A percentile compares a stretch with the other conserved stretches of the same genome.
These are phyloP conservation scores for Apaloderma vittatum DNA, from an alignment of 2,113 vertebrate species.

Conservation along the genomic window DNA sequence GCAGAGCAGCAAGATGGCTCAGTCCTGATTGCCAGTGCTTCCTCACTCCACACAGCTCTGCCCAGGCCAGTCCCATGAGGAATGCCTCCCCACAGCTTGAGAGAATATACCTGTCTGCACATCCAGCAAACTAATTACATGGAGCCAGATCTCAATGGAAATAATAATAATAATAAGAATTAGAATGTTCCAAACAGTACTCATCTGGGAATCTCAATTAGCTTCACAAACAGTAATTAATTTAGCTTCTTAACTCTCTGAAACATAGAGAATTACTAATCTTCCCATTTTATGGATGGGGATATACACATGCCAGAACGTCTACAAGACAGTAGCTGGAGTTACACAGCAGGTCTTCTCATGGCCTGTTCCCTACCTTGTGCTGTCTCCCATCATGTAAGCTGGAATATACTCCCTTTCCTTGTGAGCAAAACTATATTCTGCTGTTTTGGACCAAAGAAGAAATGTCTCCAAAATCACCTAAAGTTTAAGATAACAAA, in stretches of 20 bases:
- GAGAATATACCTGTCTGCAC: slow-evolving; percentile 40
- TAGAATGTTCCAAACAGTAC: slow-evolving; percentile 26
- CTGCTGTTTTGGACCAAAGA: neutral
- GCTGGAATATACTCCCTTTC: neutral
- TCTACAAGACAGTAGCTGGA: neutral
- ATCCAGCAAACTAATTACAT: slow-evolving; percentile 34
- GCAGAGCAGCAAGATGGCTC: neutral
- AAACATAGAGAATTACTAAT: slow-evolving; percentile 17
- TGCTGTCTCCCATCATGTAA: neutral
- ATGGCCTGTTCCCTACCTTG: neutral
- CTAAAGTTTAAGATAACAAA: neutral
- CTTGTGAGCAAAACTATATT: neutral
- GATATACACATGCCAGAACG: neutral
- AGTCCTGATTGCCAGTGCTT: neutral
- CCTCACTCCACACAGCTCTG: neutral
- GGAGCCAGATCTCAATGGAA: slow-evolving; percentile 29
- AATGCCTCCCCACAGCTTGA: neutral
- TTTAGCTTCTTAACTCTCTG: slow-evolving; percentile 36
- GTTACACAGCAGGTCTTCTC: neutral
- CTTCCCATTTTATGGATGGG: neutral
- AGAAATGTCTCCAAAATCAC: neutral
- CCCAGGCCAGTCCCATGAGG: neutral
- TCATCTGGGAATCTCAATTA: slow-evolving; percentile 61
- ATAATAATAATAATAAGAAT: slow-evolving; percentile 56
- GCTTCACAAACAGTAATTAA: slow-evolving; percentile 61